Evolutionary conservation across 2,888 invertebrate species (phyloP).

Genomic region (Dorcus parallelipipedus): DNA sequence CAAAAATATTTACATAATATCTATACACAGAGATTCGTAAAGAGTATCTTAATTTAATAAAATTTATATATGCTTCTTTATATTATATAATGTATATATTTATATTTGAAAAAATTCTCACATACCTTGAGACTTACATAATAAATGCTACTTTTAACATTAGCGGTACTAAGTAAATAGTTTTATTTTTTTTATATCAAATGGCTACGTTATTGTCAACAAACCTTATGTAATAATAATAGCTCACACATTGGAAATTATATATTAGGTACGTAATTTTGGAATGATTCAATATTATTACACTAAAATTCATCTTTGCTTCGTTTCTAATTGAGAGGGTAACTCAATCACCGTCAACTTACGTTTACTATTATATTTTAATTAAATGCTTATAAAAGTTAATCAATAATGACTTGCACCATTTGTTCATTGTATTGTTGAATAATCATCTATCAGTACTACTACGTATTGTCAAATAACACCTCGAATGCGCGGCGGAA

Average conservation of each 20-base stretch:
- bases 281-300: constrained; percentile 43
- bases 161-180: constrained; percentile 41
- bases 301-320: constrained; percentile 6
- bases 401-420: constrained; percentile 46
- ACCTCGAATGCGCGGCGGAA: constrained; percentile 42
- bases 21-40: constrained; percentile 45
- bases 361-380: constrained; percentile 23
- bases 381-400: constrained; percentile 46
- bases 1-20: constrained; percentile 40
- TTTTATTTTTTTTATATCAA: constrained; percentile 44
- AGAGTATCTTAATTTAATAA: constrained; percentile 38
- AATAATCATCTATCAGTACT: constrained; percentile 40
- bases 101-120: constrained; percentile 40
- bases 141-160: constrained; percentile 49
- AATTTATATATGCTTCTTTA: constrained; percentile 19
- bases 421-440: constrained; percentile 50
- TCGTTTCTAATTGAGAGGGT: constrained; percentile 29
- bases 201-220: constrained; percentile 52
- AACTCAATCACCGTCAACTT: constrained; percentile 45
- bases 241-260: constrained; percentile 47
- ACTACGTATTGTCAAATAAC: constrained; percentile 52
- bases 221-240: constrained; percentile 43
- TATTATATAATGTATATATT: constrained; percentile 40
- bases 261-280: constrained; percentile 49
- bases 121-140: constrained; percentile 42